A percentile compares a stretch with the other conserved stretches of the same genome.
These are phyloP conservation scores for Drosophila rellima DNA, from an alignment of 2,888 invertebrate species.

Conservation along the genomic window DNA sequence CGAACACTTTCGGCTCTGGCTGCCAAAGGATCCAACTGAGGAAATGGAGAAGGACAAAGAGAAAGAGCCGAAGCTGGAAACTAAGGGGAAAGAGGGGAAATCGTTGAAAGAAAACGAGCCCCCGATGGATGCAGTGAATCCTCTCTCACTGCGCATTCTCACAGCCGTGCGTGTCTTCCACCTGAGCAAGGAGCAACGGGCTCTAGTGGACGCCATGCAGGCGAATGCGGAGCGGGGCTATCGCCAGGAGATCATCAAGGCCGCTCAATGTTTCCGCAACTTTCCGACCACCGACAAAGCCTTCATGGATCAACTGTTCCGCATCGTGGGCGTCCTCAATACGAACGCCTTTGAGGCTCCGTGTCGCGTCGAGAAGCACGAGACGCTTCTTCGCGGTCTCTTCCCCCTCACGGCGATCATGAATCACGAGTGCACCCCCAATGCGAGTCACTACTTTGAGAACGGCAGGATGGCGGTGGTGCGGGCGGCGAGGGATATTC, in stretches of 20 bases:
- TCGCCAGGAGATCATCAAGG: conserved; percentile 83
- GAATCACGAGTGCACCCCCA: conserved; percentile 91
- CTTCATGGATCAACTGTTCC: conserved; percentile 82
- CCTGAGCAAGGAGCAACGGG: conserved; percentile 79
- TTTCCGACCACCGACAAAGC: conserved; percentile 84
- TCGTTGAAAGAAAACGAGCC: neutral
- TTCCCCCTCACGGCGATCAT: conserved; percentile 90
- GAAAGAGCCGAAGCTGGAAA: neutral
- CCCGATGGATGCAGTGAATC: conserved; percentile 67
- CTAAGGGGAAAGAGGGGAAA: no score
- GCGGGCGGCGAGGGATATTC: conserved; percentile 88
- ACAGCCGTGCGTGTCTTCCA: conserved; percentile 84
- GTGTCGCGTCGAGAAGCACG: conserved; percentile 77
- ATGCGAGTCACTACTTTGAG: conserved; percentile 90
- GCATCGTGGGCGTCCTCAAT: conserved; percentile 84
- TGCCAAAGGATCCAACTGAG: conserved; percentile 85
- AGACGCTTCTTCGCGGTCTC: conserved; percentile 88
- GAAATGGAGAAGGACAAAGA: conserved; percentile 17
- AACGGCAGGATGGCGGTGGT: conserved; percentile 88
- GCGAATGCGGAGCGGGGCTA: conserved; percentile 83
- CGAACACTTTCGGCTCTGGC: conserved; percentile 87
- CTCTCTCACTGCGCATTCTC: conserved; percentile 82
- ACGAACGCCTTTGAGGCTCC: conserved; percentile 86
- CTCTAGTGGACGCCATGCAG: conserved; percentile 84
- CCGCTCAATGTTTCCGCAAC: conserved; percentile 83